Evolutionary conservation across 2,113 vertebrate genomes (phyloP).

Genomic region (Microcebus tavaratra): DNA sequence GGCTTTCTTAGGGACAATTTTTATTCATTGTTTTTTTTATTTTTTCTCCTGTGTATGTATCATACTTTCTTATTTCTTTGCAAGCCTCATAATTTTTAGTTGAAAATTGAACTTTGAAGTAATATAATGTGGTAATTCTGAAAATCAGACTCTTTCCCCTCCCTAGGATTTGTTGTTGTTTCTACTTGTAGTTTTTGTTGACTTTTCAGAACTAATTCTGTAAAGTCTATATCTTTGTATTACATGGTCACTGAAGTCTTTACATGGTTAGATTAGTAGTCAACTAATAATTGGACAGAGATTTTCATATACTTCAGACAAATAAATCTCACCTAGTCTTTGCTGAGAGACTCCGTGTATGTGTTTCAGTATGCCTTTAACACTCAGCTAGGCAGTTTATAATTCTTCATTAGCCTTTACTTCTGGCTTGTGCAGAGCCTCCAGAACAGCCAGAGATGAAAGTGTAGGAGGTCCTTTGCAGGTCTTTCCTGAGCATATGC

Average conservation of each 20-base stretch:
- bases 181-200: not conserved
- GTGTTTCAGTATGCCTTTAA: not conserved
- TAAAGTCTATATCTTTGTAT: constrained; percentile 9
- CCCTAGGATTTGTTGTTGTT: not conserved
- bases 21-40: not conserved
- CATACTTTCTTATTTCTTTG: not conserved
- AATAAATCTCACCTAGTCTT: not conserved
- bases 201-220: not conserved
- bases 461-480: not conserved
- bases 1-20: not conserved
- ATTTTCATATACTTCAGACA: not conserved
- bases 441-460: not conserved
- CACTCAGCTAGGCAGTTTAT: not conserved
- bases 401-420: not conserved
- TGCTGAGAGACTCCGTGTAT: not conserved
- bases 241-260: not conserved
- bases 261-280: not conserved
- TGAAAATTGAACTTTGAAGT: not conserved
- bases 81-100: not conserved
- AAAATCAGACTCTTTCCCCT: not conserved
- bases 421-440: not conserved
- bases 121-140: not conserved
- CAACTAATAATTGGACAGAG: not conserved
- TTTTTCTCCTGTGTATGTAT: not conserved
- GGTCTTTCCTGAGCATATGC: not conserved